These are phyloP conservation scores for Drosophila tristis DNA, from an alignment of 1,140 invertebrate species.

Conservation along the genomic window DNA sequence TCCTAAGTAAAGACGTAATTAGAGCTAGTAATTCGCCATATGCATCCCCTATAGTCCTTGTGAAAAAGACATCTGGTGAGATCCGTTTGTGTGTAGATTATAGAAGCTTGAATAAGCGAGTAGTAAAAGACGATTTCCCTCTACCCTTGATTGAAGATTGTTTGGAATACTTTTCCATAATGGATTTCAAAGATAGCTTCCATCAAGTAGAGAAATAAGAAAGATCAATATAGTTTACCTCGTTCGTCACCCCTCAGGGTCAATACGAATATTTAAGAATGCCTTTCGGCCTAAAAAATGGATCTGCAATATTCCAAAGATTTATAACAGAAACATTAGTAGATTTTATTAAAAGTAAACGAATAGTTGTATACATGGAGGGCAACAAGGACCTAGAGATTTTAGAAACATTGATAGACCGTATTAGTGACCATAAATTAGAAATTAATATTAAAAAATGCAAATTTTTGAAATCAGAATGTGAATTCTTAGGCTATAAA, in stretches of 20 bases:
- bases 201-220: neutral
- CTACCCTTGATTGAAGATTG: constrained; percentile 7
- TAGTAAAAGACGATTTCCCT: constrained; percentile 1
- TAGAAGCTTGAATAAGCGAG: constrained; percentile 4
- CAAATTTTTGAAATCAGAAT: neutral
- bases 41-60: neutral
- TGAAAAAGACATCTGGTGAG: neutral
- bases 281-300: neutral
- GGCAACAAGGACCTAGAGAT: neutral
- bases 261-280: constrained; percentile 2
- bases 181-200: neutral
- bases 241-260: neutral
- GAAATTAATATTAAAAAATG: constrained; percentile 3
- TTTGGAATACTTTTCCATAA: neutral
- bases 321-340: neutral
- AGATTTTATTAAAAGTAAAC: neutral
- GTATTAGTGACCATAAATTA: constrained; percentile 1
- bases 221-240: neutral
- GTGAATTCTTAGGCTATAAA: neutral
- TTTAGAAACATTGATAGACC: neutral
- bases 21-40: neutral
- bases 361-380: neutral
- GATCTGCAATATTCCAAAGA: neutral
- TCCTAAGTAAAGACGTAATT: neutral
- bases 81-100: neutral